phyloP scores from a whole-genome alignment of 2,113 vertebrate genomes.

The Pleuronectes platessa region DNA sequence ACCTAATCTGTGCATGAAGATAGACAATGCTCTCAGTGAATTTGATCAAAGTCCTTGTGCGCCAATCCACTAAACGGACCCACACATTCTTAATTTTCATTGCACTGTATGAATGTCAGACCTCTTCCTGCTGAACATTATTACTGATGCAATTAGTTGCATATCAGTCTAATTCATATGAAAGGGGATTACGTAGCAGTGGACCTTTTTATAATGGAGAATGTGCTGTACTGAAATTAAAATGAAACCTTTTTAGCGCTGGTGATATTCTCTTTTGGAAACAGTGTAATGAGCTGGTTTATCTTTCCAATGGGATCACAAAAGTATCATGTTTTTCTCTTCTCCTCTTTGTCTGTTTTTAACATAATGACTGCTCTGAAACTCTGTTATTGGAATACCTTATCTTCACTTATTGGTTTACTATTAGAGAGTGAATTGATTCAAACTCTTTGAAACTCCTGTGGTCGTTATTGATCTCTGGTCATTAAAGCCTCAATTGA shows the following conservation, averaged over 20 bases:
- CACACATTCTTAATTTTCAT: not conserved
- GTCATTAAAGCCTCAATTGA: constrained; percentile 46
- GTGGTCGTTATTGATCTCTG: constrained; percentile 23
- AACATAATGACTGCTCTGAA: constrained; percentile 1
- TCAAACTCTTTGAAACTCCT: constrained; percentile 21
- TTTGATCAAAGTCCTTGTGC: no score
- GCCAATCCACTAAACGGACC: not conserved
- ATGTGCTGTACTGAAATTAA: not conserved
- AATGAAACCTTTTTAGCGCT: not conserved
- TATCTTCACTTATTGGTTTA: constrained; percentile 7
- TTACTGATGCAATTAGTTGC: not conserved
- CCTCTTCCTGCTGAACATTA: constrained; percentile 4
- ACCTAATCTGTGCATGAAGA: constrained; percentile 31
- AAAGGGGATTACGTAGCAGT: not conserved
- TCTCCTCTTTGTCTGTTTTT: constrained; percentile 4
- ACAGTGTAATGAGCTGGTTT: constrained; percentile 12
- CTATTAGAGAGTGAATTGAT: constrained; percentile 7
- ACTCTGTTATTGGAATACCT: constrained; percentile 3
- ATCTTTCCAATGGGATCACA: constrained; percentile 21
- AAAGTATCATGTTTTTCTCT: constrained; percentile 3
- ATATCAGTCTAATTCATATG: not conserved
- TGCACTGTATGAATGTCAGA: not conserved
- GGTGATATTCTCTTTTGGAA: not conserved
- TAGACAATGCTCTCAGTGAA: constrained; percentile 9
- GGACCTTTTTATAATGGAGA: constrained; percentile 1